These are phyloP conservation scores for Dichetophora obliterata DNA, from an alignment of 2,888 invertebrate genomes.

Conservation along the genomic window DNA sequence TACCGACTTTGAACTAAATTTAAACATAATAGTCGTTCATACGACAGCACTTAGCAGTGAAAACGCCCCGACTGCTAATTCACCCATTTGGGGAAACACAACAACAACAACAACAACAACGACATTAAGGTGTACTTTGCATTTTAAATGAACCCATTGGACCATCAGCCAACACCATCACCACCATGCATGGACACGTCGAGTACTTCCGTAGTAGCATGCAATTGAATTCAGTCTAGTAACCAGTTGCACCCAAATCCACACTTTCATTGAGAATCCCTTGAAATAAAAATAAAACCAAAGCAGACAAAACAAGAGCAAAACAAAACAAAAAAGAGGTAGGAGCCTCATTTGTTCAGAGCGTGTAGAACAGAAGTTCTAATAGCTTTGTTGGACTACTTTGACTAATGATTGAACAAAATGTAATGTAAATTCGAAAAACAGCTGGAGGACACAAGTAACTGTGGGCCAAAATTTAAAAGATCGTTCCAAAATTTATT, in stretches of 20 bases:
- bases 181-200: slow-evolving; percentile 26
- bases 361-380: not conserved
- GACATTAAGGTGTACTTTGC: slow-evolving; percentile 42
- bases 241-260: slow-evolving; percentile 20
- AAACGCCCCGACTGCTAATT: not conserved
- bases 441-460: not conserved
- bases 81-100: slow-evolving; percentile 15
- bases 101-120: slow-evolving; percentile 39
- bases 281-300: not conserved
- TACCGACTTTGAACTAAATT: not conserved
- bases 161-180: not conserved
- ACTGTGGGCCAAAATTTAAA: not conserved
- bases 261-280: slow-evolving; percentile 13
- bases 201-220: not conserved
- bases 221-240: slow-evolving; percentile 20
- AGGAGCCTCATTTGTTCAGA: too few relatives aligned
- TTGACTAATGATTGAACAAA: slow-evolving; percentile 20
- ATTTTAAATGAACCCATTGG: slow-evolving; percentile 23
- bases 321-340: not conserved
- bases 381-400: slow-evolving; percentile 2
- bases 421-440: not conserved
- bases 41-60: not conserved
- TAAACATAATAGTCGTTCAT: too few relatives aligned
- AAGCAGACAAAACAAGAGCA: not conserved
- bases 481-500: not conserved